Evolutionary conservation across 2,113 vertebrate species (phyloP).

Genomic region (Rousettus leschenaultii): DNA sequence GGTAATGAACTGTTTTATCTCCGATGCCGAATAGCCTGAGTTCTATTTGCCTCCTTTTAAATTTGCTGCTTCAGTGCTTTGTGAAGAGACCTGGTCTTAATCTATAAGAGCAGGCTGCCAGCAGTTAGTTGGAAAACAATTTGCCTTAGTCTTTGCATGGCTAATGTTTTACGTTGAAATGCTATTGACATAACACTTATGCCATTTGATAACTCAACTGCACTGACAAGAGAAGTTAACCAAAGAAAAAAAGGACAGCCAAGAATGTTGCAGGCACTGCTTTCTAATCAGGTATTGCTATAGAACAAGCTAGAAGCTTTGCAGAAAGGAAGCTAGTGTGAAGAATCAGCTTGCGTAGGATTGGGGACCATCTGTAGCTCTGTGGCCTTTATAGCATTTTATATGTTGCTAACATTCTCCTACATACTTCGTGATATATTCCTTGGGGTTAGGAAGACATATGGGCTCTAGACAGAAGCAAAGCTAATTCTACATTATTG

Average conservation of each 20-base stretch:
- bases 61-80: slow-evolving; percentile 74
- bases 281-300: background rate
- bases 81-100: slow-evolving; percentile 51
- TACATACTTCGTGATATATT: background rate
- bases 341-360: background rate
- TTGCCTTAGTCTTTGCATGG: slow-evolving; percentile 47
- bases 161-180: slow-evolving; percentile 40
- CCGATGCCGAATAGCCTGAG: slow-evolving; percentile 59
- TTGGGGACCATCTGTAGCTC: background rate
- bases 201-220: slow-evolving; percentile 55
- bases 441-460: background rate
- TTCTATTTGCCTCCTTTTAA: slow-evolving; percentile 73
- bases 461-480: background rate
- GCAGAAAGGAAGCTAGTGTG: background rate
- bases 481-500: background rate
- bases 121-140: slow-evolving; percentile 61
- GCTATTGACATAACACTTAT: slow-evolving; percentile 57
- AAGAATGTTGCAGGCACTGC: background rate
- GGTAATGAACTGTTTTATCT: slow-evolving; percentile 75
- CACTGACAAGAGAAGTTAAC: slow-evolving; percentile 11
- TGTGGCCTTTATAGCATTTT: background rate
- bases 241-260: background rate
- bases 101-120: slow-evolving; percentile 57
- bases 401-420: background rate
- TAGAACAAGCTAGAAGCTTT: background rate